Evolutionary conservation across 2,113 vertebrate genomes (phyloP), one percentile per base, ranked within the genome.

Genomic region (Malurus melanocephalus): DNA sequence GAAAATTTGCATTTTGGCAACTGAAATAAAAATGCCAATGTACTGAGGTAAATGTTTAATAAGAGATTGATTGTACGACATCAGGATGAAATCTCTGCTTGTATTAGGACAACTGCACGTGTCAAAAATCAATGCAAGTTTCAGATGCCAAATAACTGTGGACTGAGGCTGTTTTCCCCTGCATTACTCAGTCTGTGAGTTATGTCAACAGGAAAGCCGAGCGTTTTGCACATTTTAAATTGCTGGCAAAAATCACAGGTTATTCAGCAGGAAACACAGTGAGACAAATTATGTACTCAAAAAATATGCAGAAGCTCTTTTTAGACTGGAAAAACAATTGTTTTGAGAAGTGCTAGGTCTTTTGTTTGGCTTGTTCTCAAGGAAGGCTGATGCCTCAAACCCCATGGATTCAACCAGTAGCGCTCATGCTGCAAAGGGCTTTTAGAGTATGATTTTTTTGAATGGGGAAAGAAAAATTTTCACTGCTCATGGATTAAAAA

Each of bases 131-230:
- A 75, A 4, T 48, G 51, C 22, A 51, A 59, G 62, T 76, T 84
- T 88, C 46, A 40, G 71, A 59, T 16, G 43, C 88, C 88, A 94
- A 68, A 79, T 80, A 93, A 81, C 38, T 87, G 88, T 48, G 86
- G 62, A 79, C 79, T 68, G 72, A 78, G 77, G 51, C 80, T 2
- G 10, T 90, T 93, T 92, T 86, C 59, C 57, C 85, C 69, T 69
- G 66, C 1, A 0, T 91, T 93, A 93, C 62, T 85, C 74, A 92
- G 66, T 32, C 88, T 59, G 33, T 72, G 86, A 94, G 59, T 90
- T 94, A 95, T 90, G 92, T 81, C 77, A 93, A 76, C 74, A 93
- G 83, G 53, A 94, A 86, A 94, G 83, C 85, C 66, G 86, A 91
- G 43, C 9, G 3, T 93, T 93, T 94, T 88, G 89, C 80, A 94